Base-by-base conservation (phyloP, 1,140 invertebrate species). In the Eupeodes corollae region DNA sequence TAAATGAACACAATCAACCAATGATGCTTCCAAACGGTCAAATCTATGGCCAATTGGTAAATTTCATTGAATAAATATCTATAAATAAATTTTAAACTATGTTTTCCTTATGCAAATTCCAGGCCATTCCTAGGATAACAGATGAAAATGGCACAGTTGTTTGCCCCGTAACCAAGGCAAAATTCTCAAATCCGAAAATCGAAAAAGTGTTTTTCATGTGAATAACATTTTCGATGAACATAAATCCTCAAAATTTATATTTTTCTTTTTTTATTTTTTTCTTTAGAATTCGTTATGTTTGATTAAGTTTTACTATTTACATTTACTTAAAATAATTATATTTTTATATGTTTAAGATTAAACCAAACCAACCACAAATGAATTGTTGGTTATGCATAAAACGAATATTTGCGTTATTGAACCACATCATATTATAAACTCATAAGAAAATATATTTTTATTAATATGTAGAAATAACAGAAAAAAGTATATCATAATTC, bases 11-110 rank as follows among this genome's bases (percentile, higher is more conserved):
- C 69, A 98, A 99, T 72, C 88, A 87, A 53, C 95, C 96, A 0
- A 89, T 98, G 83, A 93, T 96, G 83, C 77, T 98, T 68, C 95
- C 96, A 35, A 98, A 98, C 75, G 94, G 94, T 46, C 87, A 92
- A 71, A 91, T 98, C 42, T 98, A 97, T 71, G 94, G 95, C n/a
- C 88, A 91, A 72, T 80, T 88, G 76, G 91, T 91, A 70, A 73
- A n/a, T n/a, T 64, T 59, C 13, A 44, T 46, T 10, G n/a, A n/a
- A 10, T 12, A 13, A 16, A 0, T 45, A 9, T 13, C 13, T 21
- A 19, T 53, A 43, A 42, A 30, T 42, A 30, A 16, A 32, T 48
- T 44, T 48, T 44, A 55, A 13, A 51, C 42, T 53, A 58, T 67
- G 48, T 68, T 48, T 71, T 78, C 52, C 69, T 89, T 86, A 80